A percentile compares a stretch with the other conserved stretches of the same genome.
phyloP scores from a whole-genome alignment of 2,888 invertebrate genomes.

The Rhopalosiphum nymphaeae region DNA sequence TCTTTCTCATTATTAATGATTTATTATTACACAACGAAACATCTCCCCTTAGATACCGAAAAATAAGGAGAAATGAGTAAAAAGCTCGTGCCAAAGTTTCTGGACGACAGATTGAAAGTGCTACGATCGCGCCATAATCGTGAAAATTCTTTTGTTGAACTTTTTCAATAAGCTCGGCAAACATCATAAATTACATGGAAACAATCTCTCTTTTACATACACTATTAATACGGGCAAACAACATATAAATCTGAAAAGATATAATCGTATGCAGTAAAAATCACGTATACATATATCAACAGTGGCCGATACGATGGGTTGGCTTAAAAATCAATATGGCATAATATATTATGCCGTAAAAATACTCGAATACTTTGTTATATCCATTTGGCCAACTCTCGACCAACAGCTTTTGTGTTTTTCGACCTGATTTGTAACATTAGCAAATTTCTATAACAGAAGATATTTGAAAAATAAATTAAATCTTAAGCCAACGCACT shows the following conservation, averaged over 20 bases:
- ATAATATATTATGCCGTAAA: background rate
- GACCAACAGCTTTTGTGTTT: background rate
- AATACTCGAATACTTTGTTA: background rate
- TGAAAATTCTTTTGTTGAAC: conserved; percentile 51
- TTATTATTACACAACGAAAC: background rate
- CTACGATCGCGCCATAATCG: background rate
- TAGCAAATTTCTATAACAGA: background rate
- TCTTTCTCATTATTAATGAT: background rate
- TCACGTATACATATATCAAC: background rate
- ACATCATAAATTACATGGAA: conserved; percentile 10
- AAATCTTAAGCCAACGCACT: background rate
- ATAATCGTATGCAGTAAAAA: background rate
- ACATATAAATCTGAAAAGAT: background rate
- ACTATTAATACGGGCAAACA: too few relatives aligned
- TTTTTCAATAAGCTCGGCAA: conserved; percentile 58
- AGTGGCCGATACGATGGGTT: background rate
- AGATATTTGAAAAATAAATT: background rate
- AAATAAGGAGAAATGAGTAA: background rate
- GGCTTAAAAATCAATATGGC: background rate
- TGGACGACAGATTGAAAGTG: conserved; percentile 14
- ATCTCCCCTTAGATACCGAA: background rate
- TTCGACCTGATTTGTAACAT: background rate
- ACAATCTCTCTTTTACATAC: background rate
- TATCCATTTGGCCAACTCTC: background rate
- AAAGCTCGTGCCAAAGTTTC: background rate